phyloP scores from a whole-genome alignment of 2,113 vertebrate species.

The Tetrao urogallus region DNA sequence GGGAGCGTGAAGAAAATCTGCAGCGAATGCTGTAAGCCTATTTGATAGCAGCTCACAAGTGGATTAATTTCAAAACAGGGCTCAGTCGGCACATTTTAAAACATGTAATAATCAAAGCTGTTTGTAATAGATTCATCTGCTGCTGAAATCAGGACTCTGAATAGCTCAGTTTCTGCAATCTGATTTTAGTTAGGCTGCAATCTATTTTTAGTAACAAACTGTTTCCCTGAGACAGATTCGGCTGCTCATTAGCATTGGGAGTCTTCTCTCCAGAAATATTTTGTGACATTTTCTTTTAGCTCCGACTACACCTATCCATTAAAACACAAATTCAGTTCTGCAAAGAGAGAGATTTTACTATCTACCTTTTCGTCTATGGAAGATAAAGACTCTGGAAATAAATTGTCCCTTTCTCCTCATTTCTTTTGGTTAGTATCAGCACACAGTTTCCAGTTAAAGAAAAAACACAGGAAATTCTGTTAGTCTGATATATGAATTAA shows the following conservation, averaged over 20 bases:
- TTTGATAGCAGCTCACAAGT: conserved; percentile 20
- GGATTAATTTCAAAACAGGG: conserved; percentile 35
- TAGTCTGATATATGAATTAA: not conserved
- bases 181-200: conserved; percentile 69
- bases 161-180: conserved; percentile 60
- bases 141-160: conserved; percentile 44
- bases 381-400: conserved; percentile 18
- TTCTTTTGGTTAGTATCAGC: not conserved
- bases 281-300: conserved; percentile 48
- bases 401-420: conserved; percentile 5
- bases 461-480: not conserved
- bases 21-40: not conserved
- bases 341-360: conserved; percentile 28
- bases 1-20: conserved; percentile 30
- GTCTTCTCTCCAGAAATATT: conserved; percentile 59
- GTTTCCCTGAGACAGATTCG: conserved; percentile 71
- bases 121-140: conserved; percentile 58
- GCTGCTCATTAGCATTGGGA: conserved; percentile 77
- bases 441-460: not conserved
- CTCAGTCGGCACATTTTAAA: conserved; percentile 5
- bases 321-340: conserved; percentile 65
- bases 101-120: conserved; percentile 23
- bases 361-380: conserved; percentile 14
- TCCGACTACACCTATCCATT: conserved; percentile 46
- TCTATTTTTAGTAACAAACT: conserved; percentile 83